These are phyloP conservation scores for Frieseomelitta varia DNA, from an alignment of 1,140 invertebrate species.

Conservation along the genomic window DNA sequence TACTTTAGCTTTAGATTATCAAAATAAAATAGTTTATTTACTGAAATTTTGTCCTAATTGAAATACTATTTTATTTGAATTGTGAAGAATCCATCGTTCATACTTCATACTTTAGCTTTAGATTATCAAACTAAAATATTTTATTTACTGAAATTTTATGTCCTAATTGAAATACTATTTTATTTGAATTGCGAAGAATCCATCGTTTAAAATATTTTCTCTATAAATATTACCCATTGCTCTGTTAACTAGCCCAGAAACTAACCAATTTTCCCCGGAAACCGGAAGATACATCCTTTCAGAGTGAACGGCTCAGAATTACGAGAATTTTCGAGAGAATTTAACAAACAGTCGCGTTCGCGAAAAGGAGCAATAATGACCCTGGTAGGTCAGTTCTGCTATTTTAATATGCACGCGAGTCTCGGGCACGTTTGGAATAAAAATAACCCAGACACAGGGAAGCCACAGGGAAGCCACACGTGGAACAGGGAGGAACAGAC, in stretches of 20 bases:
- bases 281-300: not conserved
- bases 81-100: no score
- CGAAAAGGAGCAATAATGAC: not conserved
- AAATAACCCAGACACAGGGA: conserved; percentile 2
- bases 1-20: no score
- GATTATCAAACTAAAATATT: no score
- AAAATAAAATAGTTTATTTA: no score
- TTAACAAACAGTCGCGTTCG: not conserved
- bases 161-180: no score
- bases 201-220: no score
- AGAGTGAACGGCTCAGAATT: not conserved
- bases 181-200: no score
- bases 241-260: not conserved
- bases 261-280: not conserved
- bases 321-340: not conserved
- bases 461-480: conserved; percentile 3
- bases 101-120: no score
- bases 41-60: no score
- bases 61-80: no score
- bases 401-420: not conserved
- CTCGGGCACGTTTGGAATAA: not conserved
- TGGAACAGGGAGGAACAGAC: not conserved
- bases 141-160: no score
- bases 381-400: not conserved
- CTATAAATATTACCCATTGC: no score